phyloP scores from a whole-genome alignment of 2,113 vertebrate species.

The Brienomyrus longianalis region DNA sequence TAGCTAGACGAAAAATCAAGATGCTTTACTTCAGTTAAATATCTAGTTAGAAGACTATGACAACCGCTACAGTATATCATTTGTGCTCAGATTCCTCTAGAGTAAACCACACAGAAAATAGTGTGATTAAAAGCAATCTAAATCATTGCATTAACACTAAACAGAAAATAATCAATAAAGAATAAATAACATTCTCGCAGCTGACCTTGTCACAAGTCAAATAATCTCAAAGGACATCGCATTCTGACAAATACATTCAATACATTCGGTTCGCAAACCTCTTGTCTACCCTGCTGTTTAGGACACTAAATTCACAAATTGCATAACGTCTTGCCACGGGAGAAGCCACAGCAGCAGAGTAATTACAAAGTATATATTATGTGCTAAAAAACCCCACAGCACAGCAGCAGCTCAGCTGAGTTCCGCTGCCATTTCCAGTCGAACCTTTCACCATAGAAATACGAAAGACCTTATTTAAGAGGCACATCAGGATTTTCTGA shows the following conservation, averaged over 20 bases:
- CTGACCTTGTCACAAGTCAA: neutral
- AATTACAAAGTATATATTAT: neutral
- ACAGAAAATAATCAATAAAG: neutral
- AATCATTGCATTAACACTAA: neutral
- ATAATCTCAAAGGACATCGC: neutral
- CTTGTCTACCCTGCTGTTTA: neutral
- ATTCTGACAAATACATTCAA: neutral
- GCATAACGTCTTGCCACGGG: neutral
- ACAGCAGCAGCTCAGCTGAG: neutral
- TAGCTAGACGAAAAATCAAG: neutral
- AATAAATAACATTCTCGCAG: neutral
- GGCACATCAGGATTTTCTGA: neutral
- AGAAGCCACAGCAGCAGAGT: neutral
- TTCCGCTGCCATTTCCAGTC: neutral
- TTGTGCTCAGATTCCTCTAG: neutral
- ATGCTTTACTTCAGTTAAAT: neutral
- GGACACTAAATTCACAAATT: neutral
- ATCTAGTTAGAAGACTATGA: neutral
- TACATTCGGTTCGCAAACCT: neutral
- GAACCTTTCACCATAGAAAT: neutral
- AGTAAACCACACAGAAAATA: neutral
- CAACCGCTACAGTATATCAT: neutral
- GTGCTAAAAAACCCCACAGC: neutral
- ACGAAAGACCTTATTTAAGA: neutral
- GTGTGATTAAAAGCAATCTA: neutral